phyloP scores from a whole-genome alignment of 1,140 invertebrate species.

The Pogonomyrmex barbatus region DNA sequence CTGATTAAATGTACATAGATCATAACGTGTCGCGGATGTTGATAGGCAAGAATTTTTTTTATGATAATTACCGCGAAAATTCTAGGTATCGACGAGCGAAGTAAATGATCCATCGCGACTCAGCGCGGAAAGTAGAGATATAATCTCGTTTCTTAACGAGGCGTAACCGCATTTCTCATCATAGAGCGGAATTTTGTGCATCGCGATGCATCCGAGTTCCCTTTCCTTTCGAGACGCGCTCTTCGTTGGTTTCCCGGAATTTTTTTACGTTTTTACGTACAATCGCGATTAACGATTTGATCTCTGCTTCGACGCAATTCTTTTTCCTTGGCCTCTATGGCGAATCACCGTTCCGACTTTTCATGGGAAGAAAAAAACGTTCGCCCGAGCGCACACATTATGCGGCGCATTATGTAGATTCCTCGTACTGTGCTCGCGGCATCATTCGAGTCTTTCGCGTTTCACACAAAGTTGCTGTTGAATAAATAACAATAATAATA shows the following conservation, averaged over 20 bases:
- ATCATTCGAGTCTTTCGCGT: background rate
- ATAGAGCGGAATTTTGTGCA: conserved; percentile 18
- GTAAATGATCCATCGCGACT: conserved; percentile 81
- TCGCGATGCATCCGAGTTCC: conserved; percentile 47
- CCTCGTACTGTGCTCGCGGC: conserved; percentile 25
- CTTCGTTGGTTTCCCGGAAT: conserved; percentile 10
- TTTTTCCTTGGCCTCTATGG: conserved; percentile 73
- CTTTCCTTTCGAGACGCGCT: conserved; percentile 27
- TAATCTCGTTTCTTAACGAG: conserved; percentile 76
- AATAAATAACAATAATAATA: conserved; percentile 16
- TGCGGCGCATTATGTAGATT: conserved; percentile 56
- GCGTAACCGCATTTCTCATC: conserved; percentile 83
- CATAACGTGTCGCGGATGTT: background rate
- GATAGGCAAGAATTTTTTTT: background rate
- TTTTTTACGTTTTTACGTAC: conserved; percentile 1
- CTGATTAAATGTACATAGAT: conserved; percentile 14
- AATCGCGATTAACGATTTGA: conserved; percentile 42
- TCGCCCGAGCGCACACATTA: conserved; percentile 52
- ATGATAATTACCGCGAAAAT: background rate
- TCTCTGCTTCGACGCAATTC: conserved; percentile 37
- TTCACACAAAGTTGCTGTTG: background rate
- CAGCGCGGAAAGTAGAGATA: conserved; percentile 75
- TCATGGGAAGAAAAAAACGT: conserved; percentile 58
- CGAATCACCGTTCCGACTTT: conserved; percentile 70
- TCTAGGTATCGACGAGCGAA: conserved; percentile 56